Conservation (phyloP, 2,888 invertebrate genomes). For the Melinaea marsaeus region DNA sequence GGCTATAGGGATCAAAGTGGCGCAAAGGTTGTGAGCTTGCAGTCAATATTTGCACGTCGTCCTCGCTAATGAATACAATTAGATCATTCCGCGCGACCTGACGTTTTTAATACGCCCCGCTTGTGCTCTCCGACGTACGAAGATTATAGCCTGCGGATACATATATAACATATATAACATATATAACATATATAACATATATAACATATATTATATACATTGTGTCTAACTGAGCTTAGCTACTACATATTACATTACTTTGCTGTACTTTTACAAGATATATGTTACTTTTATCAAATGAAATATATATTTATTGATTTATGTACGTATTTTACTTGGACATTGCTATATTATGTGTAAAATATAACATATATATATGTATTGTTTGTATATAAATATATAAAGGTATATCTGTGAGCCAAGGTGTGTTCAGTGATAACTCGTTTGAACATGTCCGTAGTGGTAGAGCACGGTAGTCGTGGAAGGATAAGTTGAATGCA, state of each 20-base stretch:
- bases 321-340: no score
- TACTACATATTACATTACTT: no score
- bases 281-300: no score
- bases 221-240: no score
- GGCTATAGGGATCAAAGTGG: constrained; percentile 32
- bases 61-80: constrained; percentile 78
- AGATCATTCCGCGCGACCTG: constrained; percentile 78
- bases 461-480: neutral
- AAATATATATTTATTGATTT: no score
- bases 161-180: neutral
- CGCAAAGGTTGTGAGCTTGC: constrained; percentile 42
- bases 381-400: no score
- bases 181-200: neutral
- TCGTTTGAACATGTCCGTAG: neutral
- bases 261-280: no score
- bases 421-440: constrained; percentile 3
- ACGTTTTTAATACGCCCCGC: constrained; percentile 71
- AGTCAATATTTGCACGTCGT: constrained; percentile 74
- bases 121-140: constrained; percentile 61
- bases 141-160: constrained; percentile 50
- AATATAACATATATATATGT: no score
- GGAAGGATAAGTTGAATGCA: constrained; percentile 25
- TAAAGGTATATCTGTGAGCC: no score
- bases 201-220: neutral
- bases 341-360: no score